Conservation (phyloP, 2,888 invertebrate genomes). For the Drosophila longiperda region DNA sequence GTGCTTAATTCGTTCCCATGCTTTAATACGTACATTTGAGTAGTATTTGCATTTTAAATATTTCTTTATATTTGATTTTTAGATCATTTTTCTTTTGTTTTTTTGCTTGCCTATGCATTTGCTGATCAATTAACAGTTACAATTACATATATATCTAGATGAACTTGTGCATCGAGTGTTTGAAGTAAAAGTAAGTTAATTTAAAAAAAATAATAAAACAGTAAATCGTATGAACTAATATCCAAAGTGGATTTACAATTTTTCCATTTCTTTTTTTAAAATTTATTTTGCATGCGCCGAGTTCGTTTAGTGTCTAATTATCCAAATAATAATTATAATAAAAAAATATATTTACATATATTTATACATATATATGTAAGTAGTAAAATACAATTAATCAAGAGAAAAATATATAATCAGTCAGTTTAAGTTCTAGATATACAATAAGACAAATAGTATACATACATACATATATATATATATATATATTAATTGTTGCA, state of each 20-base stretch:
- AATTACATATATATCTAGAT: constrained; percentile 44
- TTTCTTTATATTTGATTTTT: constrained; percentile 7
- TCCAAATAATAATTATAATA: constrained; percentile 32
- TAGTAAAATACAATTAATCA: constrained; percentile 59
- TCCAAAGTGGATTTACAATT: constrained; percentile 22
- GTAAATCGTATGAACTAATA: constrained; percentile 16
- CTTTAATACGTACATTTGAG: constrained; percentile 24
- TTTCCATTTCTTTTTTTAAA: constrained; percentile 4
- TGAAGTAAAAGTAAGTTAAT: constrained; percentile 53
- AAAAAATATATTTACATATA: constrained; percentile 46
- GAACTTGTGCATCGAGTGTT: constrained; percentile 77
- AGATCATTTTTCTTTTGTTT: neutral
- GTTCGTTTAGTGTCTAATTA: constrained; percentile 13
- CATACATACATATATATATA: constrained; percentile 36
- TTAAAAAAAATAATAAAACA: constrained; percentile 23
- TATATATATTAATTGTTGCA: constrained; percentile 36
- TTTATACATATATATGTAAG: constrained; percentile 24
- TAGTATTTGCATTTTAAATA: constrained; percentile 29
- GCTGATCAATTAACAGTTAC: constrained; percentile 54
- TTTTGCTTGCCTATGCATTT: constrained; percentile 5
- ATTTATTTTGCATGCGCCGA: constrained; percentile 46
- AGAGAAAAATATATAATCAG: constrained; percentile 76
- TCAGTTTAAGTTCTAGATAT: constrained; percentile 71
- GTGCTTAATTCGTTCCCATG: constrained; percentile 21
- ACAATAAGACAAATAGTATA: constrained; percentile 47